Base-by-base conservation (phyloP, 1,140 invertebrate genomes). In the Papilio polyxenes region DNA sequence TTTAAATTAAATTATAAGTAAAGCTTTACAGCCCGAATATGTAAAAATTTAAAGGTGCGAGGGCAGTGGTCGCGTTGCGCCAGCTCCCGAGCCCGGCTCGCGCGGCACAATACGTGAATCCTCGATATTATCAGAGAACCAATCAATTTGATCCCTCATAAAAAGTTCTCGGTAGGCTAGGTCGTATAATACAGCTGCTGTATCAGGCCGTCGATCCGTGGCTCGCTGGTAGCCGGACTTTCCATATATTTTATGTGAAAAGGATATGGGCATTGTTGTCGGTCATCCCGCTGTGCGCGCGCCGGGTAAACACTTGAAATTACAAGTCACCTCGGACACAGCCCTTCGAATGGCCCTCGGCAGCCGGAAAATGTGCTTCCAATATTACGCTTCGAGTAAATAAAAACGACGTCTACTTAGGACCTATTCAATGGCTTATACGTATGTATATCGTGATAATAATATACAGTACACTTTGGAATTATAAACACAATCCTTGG, bases 241-340 rank as follows among this genome's bases (percentile, higher is more conserved):
- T 92, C 91, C 90, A 92, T 92, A 92, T 94, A 92, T 94, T 94
- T 94, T 93, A 94, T 94, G 91, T 91, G 93, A 94, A 93, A 94
- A 93, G 93, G 92, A 94, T 94, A 93, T 89, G 90, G 88, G 89
- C 84, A 94, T 93, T 93, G 92, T 94, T 92, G 89, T 84, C 80
- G 83, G 91, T 84, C 92, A 82, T 84, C 93, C 91, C 87, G 92
- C 92, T 91, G 93, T 44, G 92, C 81, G 86, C 84, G 81, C 87
- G 81, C 86, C 84, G 89, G 88, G 92, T 93, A 93, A 94, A 93
- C 92, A 92, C 92, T 93, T 91, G 92, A 93, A 93, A 94, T 94
- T 93, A 94, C 92, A 94, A 93, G 87, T 88, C 88, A 90, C 89
- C 84, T 87, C 83, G 86, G 89, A 91, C 89, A 88, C 85, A 82